phyloP scores from a whole-genome alignment of 2,888 invertebrate genomes.

The Meloe dianella region DNA sequence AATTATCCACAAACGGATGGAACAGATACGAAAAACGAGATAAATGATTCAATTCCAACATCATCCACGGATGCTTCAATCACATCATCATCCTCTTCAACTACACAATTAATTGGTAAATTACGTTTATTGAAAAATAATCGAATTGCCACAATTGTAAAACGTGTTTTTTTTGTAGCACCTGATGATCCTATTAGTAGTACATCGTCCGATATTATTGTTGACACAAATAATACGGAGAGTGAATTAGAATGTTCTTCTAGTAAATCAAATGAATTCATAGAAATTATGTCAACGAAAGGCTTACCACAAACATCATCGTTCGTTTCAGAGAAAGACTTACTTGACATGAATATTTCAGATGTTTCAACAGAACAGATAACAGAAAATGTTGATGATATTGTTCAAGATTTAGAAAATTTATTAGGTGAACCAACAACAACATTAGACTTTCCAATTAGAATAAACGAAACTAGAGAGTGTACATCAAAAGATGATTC shows the following conservation, averaged over 20 bases:
- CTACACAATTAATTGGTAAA: conserved; percentile 14
- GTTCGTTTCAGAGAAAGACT: conserved; percentile 40
- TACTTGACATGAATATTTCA: conserved; percentile 48
- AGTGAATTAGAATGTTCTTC: conserved; percentile 11
- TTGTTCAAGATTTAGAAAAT: conserved; percentile 58
- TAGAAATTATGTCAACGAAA: conserved; percentile 7
- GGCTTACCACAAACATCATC: conserved; percentile 12
- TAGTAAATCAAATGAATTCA: conserved; percentile 16
- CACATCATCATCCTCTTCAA: conserved; percentile 28
- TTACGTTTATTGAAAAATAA: conserved; percentile 3
- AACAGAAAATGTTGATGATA: conserved; percentile 57
- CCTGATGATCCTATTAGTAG: conserved; percentile 57
- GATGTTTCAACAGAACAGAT: conserved; percentile 49
- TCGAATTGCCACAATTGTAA: conserved; percentile 29
- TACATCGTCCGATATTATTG: conserved; percentile 49
- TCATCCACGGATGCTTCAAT: conserved; percentile 53
- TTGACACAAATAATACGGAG: conserved; percentile 33
- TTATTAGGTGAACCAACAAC: conserved; percentile 51
- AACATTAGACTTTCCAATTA: conserved; percentile 37
- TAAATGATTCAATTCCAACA: conserved; percentile 53
- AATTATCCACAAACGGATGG: conserved; percentile 48
- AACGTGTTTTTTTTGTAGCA: conserved; percentile 40
- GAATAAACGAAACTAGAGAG: not conserved
- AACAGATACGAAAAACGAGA: conserved; percentile 51
- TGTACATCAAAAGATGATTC: not conserved